Evolutionary conservation across 1,140 invertebrate species (phyloP).

Genomic region (Lasioglossum albipes): DNA sequence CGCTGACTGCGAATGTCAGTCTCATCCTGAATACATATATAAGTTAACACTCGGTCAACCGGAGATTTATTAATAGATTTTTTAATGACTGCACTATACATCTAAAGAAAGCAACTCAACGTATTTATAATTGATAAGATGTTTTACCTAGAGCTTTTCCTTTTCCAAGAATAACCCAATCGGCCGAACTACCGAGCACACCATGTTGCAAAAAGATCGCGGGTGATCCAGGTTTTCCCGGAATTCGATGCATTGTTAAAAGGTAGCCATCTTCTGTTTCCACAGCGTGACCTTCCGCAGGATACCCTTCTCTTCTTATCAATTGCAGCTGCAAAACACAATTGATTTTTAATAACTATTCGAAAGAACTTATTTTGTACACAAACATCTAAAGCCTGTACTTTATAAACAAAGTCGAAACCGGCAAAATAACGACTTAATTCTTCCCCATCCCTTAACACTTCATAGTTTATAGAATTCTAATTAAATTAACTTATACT

Average conservation of each 20-base stretch:
- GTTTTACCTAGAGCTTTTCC: slow-evolving; percentile 54
- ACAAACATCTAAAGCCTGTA: too few relatives aligned
- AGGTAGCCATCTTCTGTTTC: slow-evolving; percentile 87
- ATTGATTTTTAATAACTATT: too few relatives aligned
- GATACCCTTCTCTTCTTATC: slow-evolving; percentile 84
- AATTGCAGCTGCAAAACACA: slow-evolving; percentile 80
- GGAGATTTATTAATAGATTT: too few relatives aligned
- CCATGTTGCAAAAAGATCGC: slow-evolving; percentile 86
- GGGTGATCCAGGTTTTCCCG: slow-evolving; percentile 71
- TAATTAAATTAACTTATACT: neutral
- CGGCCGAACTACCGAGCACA: slow-evolving; percentile 83
- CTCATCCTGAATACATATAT: too few relatives aligned
- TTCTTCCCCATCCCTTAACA: too few relatives aligned
- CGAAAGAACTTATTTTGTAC: too few relatives aligned
- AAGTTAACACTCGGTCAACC: too few relatives aligned
- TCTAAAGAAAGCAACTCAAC: too few relatives aligned
- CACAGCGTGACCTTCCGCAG: slow-evolving; percentile 84
- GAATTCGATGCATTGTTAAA: slow-evolving; percentile 87
- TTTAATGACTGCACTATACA: too few relatives aligned
- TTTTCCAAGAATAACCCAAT: slow-evolving; percentile 84
- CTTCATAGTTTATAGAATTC: neutral
- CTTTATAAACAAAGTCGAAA: too few relatives aligned
- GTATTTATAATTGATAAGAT: slow-evolving; percentile 30
- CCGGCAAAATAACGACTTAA: too few relatives aligned
- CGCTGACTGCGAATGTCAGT: too few relatives aligned